A percentile compares a stretch with the other conserved stretches of the same genome.
Evolutionary conservation across 2,888 invertebrate species (phyloP).

Genomic region (Papilio demoleus): DNA sequence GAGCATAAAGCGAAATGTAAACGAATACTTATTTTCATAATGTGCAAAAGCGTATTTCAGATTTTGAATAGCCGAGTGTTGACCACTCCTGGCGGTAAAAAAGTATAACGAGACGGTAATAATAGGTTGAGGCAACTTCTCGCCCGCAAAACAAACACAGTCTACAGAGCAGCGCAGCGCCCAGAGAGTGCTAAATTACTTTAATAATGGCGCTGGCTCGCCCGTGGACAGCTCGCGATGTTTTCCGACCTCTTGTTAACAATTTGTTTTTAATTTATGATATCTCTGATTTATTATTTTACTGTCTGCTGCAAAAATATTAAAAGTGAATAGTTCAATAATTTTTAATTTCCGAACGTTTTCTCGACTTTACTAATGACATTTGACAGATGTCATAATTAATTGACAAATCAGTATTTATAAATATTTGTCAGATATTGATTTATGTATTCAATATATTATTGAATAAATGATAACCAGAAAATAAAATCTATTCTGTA

Average conservation of each 20-base stretch:
- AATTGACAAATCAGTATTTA: not conserved
- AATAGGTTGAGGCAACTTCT: conserved; percentile 80
- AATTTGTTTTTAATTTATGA: conserved; percentile 39
- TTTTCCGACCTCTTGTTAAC: conserved; percentile 33
- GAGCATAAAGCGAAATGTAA: conserved; percentile 26
- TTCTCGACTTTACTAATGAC: not conserved
- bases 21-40: conserved; percentile 36
- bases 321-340: not conserved
- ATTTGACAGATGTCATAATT: not conserved
- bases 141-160: conserved; percentile 82
- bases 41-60: conserved; percentile 36
- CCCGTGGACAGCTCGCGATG: conserved; percentile 29
- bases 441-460: not conserved
- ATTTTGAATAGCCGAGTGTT: conserved; percentile 56
- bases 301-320: conserved; percentile 4
- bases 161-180: conserved; percentile 66
- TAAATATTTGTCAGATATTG: not conserved
- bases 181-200: conserved; percentile 75
- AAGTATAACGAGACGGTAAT: conserved; percentile 79
- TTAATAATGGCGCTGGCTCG: conserved; percentile 58
- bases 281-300: conserved; percentile 31
- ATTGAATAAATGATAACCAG: not conserved
- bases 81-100: conserved; percentile 64
- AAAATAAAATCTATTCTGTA: not conserved
- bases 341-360: not conserved